A percentile compares a stretch with the other conserved stretches of the same genome.
Conservation (phyloP, 2,888 invertebrate species). For the Drosophila anceps region DNA sequence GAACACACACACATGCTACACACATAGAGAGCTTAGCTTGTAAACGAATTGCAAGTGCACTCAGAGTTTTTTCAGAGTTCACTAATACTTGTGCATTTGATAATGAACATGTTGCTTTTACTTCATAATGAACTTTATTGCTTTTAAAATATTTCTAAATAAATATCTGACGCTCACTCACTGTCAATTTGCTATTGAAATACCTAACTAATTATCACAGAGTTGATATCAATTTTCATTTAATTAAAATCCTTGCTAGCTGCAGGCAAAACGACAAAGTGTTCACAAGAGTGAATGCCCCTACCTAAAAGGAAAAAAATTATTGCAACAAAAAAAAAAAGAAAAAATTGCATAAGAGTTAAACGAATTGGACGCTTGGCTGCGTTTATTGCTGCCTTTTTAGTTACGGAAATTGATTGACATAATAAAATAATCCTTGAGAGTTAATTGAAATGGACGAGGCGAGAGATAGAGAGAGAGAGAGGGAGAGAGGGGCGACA, state of each 20-base stretch:
- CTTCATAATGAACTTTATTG: neutral
- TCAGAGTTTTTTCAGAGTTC: neutral
- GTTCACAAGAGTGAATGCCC: slow-evolving; percentile 8
- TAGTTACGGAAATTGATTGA: slow-evolving; percentile 78
- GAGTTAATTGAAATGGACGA: slow-evolving; percentile 79
- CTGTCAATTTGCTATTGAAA: neutral
- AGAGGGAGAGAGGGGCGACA: neutral
- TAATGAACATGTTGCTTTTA: neutral
- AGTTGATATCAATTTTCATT: slow-evolving; percentile 39
- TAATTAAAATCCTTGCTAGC: slow-evolving; percentile 54
- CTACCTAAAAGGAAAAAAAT: slow-evolving; percentile 4
- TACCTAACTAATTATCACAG: neutral
- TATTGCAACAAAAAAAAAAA: neutral
- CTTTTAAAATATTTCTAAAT: neutral
- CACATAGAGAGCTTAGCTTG: slow-evolving; percentile 2
- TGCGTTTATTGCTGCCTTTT: slow-evolving; percentile 67
- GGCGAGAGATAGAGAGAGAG: slow-evolving; percentile 14
- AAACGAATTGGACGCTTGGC: slow-evolving; percentile 29
- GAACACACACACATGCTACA: neutral
- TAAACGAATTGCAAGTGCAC: neutral
- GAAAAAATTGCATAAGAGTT: slow-evolving; percentile 11
- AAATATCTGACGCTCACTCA: neutral
- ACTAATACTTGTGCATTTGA: slow-evolving; percentile 10
- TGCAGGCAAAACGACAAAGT: slow-evolving; percentile 29
- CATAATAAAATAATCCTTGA: slow-evolving; percentile 81